These are phyloP conservation scores for Pycnonotus jocosus DNA, from an alignment of 2,113 vertebrate genomes.

Conservation along the genomic window DNA sequence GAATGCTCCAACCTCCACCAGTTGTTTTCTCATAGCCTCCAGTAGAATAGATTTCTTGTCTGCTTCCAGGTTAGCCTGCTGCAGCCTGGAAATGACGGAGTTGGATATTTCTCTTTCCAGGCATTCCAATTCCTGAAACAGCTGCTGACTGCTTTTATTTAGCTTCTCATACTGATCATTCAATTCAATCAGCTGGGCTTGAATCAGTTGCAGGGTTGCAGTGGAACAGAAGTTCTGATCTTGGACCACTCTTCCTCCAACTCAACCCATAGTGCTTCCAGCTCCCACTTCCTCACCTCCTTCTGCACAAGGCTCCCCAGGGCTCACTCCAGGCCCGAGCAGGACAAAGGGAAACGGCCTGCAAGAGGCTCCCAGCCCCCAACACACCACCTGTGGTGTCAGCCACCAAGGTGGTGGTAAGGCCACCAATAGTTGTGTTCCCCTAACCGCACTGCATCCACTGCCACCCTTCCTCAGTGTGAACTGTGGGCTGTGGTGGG, in stretches of 20 bases:
- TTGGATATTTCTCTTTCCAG: not conserved
- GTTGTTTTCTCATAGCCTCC: not conserved
- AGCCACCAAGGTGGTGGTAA: not conserved
- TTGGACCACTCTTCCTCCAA: not conserved
- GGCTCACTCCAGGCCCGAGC: not conserved
- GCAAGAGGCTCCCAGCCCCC: no score
- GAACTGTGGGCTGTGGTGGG: not conserved
- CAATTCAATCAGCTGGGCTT: not conserved
- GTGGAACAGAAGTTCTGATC: not conserved
- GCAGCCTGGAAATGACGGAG: not conserved
- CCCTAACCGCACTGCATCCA: not conserved
- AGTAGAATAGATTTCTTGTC: not conserved
- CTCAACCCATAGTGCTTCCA: not conserved
- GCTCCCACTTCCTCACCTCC: not conserved
- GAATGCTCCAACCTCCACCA: rapidly evolving
- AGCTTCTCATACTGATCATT: not conserved
- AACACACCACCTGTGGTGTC: not conserved
- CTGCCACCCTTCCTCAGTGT: not conserved
- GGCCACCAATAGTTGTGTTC: not conserved
- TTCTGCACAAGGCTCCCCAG: not conserved
- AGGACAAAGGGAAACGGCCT: rapidly evolving
- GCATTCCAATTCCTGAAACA: not conserved
- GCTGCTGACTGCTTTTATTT: not conserved
- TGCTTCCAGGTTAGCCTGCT: not conserved
- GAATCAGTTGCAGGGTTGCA: not conserved